phyloP scores from a whole-genome alignment of 1,140 invertebrate species.

The Gryllus bimaculatus region DNA sequence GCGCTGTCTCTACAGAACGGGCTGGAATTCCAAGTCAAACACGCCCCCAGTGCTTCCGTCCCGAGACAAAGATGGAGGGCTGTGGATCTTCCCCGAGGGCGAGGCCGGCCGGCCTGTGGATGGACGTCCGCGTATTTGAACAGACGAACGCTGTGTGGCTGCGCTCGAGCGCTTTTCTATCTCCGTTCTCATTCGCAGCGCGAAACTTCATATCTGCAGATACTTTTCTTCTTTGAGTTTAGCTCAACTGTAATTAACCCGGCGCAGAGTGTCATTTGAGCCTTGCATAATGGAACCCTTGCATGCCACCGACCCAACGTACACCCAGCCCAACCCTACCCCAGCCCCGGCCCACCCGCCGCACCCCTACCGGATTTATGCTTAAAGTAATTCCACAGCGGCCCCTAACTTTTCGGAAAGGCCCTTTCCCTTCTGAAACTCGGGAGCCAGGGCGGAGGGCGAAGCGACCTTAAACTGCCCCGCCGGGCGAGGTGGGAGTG shows the following conservation, averaged over 20 bases:
- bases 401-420: too few relatives aligned
- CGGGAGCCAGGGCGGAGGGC: too few relatives aligned
- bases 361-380: too few relatives aligned
- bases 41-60: neutral
- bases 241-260: neutral
- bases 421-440: too few relatives aligned
- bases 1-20: too few relatives aligned
- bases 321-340: neutral
- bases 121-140: neutral
- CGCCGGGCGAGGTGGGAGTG: too few relatives aligned
- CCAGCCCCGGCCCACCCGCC: too few relatives aligned
- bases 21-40: neutral
- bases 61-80: neutral
- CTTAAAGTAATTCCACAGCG: too few relatives aligned
- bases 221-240: neutral
- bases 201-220: neutral
- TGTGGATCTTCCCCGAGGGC: neutral
- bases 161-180: neutral
- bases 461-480: too few relatives aligned
- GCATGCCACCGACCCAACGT: neutral
- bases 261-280: neutral
- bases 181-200: neutral
- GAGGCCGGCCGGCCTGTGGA: neutral
- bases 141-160: neutral
- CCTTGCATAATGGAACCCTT: neutral